phyloP scores from a whole-genome alignment of 2,797 vertebrate genomes.

The Coregonus sp. region DNA sequence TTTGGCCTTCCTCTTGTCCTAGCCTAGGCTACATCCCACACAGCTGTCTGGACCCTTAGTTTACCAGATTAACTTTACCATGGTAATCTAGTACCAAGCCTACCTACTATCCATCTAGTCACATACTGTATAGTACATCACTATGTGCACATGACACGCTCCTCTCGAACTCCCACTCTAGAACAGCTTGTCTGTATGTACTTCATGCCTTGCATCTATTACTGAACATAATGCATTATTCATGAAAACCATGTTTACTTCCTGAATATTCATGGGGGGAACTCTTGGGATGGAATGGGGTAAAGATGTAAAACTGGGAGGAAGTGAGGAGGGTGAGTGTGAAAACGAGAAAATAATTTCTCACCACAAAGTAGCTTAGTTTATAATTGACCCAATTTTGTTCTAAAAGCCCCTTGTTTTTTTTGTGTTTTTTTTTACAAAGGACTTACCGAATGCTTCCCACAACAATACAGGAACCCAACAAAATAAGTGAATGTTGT shows the following conservation, averaged over 20 bases:
- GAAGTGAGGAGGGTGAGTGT: slow-evolving; percentile 48
- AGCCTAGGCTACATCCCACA: too few species aligned
- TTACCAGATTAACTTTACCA: too few species aligned
- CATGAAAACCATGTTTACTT: slow-evolving; percentile 68
- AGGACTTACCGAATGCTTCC: too few species aligned
- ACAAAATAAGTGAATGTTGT: background rate
- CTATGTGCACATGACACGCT: background rate
- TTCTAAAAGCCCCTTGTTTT: background rate
- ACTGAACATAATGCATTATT: slow-evolving; percentile 74
- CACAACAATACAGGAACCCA: too few species aligned
- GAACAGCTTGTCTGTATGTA: slow-evolving; percentile 60
- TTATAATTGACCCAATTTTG: background rate
- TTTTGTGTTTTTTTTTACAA: too few species aligned
- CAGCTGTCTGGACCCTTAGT: too few species aligned
- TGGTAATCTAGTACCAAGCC: background rate
- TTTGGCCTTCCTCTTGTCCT: too few species aligned
- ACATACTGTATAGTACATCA: too few species aligned
- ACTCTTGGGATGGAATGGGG: slow-evolving; percentile 68
- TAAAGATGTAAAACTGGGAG: slow-evolving; percentile 68
- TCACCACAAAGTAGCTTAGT: background rate
- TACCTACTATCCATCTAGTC: too few species aligned
- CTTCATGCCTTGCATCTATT: slow-evolving; percentile 74
- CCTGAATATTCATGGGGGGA: slow-evolving; percentile 69
- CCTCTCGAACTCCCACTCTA: slow-evolving; percentile 39
- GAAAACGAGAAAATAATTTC: background rate